Evolutionary conservation across 2,888 invertebrate species (phyloP).

Genomic region (Andrena bicolor): DNA sequence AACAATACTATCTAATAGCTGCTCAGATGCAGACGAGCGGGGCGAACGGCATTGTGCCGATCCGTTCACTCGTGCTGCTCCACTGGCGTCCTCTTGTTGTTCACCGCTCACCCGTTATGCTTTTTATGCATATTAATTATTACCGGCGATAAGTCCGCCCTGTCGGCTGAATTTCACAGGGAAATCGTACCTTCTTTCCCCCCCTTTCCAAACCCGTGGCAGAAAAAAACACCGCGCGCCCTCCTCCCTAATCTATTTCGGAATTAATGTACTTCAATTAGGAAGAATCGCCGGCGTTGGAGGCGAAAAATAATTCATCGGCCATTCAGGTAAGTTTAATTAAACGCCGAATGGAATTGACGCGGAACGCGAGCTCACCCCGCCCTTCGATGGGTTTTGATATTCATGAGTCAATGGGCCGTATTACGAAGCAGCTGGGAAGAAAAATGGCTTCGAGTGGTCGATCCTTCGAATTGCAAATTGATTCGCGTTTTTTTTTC

Average conservation of each 20-base stretch:
- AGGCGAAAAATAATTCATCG: constrained; percentile 10
- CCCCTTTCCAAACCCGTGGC: not conserved
- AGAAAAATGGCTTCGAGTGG: constrained; percentile 31
- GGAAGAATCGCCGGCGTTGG: not conserved
- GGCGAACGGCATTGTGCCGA: constrained; percentile 70
- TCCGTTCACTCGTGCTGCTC: constrained; percentile 60
- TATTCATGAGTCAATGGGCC: constrained; percentile 24
- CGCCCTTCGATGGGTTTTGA: constrained; percentile 17
- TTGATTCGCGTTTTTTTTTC: constrained; percentile 23
- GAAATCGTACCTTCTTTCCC: not conserved
- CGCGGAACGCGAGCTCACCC: not conserved
- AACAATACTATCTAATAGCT: constrained; percentile 83
- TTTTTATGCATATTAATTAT: constrained; percentile 75
- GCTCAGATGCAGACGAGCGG: constrained; percentile 77
- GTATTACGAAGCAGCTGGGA: not conserved
- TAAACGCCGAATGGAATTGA: constrained; percentile 20
- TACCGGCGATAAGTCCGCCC: not conserved
- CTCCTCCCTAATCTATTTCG: not conserved
- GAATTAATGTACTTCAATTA: constrained; percentile 24
- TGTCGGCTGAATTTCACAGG: not conserved
- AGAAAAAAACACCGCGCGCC: not conserved
- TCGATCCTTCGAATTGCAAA: constrained; percentile 39
- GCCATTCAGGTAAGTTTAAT: constrained; percentile 19
- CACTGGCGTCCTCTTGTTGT: constrained; percentile 52
- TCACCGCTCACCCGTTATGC: constrained; percentile 63